Conservation (phyloP, 1,140 invertebrate genomes). For the Drosophila baimaii region DNA sequence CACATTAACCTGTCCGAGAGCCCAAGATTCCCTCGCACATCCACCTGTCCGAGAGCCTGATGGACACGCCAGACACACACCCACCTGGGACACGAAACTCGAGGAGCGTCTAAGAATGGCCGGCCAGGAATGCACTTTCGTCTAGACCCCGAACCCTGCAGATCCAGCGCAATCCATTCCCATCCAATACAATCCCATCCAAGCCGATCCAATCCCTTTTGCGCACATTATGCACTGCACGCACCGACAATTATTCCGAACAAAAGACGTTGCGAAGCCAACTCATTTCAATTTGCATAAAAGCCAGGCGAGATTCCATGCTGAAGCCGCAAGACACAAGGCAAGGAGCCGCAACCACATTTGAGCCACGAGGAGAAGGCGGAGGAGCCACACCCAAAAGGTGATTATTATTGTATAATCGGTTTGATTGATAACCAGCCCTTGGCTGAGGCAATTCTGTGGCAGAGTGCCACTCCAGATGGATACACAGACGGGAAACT, state of each 20-base stretch:
- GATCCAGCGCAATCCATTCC: slow-evolving; percentile 17
- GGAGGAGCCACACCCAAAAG: slow-evolving; percentile 48
- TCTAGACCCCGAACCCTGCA: slow-evolving; percentile 64
- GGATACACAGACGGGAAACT: slow-evolving; percentile 1
- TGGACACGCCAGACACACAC: slow-evolving; percentile 36
- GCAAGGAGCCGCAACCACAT: slow-evolving; percentile 29
- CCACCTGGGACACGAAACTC: slow-evolving; percentile 17
- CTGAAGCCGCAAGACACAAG: slow-evolving; percentile 42
- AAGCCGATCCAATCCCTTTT: slow-evolving; percentile 31
- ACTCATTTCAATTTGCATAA: slow-evolving; percentile 80
- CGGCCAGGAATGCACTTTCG: slow-evolving; percentile 41
- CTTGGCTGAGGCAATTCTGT: slow-evolving; percentile 21
- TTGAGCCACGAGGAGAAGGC: slow-evolving; percentile 19
- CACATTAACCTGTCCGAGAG: slow-evolving; percentile 16
- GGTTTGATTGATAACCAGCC: slow-evolving; percentile 71
- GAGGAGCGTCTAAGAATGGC: slow-evolving; percentile 34
- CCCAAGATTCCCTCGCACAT: slow-evolving; percentile 11
- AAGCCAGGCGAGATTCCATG: slow-evolving; percentile 54
- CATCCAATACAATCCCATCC: slow-evolving; percentile 3
- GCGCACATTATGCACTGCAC: slow-evolving; percentile 74
- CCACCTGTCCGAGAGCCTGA: slow-evolving; percentile 25
- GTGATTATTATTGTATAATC: slow-evolving; percentile 58
- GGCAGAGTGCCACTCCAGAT: slow-evolving; percentile 10
- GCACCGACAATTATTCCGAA: slow-evolving; percentile 78
- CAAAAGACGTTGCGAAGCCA: slow-evolving; percentile 74